These are phyloP conservation scores for Boulengeromyrus knoepffleri DNA, from an alignment of 2,113 vertebrate species.

Conservation along the genomic window DNA sequence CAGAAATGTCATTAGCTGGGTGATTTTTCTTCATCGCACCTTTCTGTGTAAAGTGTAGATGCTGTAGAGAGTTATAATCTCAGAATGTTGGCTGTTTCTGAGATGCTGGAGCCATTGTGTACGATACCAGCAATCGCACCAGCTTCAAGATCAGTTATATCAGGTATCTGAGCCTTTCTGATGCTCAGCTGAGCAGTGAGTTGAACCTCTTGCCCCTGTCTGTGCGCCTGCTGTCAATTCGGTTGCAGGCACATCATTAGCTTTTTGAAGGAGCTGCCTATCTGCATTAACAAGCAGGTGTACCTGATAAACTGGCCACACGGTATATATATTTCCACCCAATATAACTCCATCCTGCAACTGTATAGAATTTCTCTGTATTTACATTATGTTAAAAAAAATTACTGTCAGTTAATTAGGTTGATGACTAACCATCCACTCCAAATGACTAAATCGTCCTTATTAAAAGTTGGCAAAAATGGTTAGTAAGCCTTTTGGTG, in stretches of 20 bases:
- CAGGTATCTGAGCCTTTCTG: neutral
- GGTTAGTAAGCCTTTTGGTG: neutral
- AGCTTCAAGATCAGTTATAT: neutral
- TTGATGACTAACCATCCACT: neutral
- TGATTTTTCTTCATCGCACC: neutral
- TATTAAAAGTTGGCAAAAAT: neutral
- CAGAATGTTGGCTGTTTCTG: neutral
- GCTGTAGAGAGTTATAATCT: neutral
- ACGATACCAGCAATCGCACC: neutral
- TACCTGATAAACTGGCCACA: neutral
- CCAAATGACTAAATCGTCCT: neutral
- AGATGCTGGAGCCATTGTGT: neutral
- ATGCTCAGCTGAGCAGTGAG: neutral
- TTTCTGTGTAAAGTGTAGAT: neutral
- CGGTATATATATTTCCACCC: neutral
- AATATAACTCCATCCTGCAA: neutral
- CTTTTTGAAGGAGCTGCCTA: no score
- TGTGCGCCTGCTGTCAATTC: neutral
- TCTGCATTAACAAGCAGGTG: no score
- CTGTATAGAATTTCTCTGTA: neutral
- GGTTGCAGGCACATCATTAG: neutral
- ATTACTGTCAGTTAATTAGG: neutral
- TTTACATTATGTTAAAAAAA: neutral
- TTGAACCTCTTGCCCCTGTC: neutral
- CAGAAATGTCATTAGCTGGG: neutral